These are phyloP conservation scores for Stichodactyla helianthus DNA, from an alignment of 64 coral and sea anemone genomes.

Conservation along the genomic window DNA sequence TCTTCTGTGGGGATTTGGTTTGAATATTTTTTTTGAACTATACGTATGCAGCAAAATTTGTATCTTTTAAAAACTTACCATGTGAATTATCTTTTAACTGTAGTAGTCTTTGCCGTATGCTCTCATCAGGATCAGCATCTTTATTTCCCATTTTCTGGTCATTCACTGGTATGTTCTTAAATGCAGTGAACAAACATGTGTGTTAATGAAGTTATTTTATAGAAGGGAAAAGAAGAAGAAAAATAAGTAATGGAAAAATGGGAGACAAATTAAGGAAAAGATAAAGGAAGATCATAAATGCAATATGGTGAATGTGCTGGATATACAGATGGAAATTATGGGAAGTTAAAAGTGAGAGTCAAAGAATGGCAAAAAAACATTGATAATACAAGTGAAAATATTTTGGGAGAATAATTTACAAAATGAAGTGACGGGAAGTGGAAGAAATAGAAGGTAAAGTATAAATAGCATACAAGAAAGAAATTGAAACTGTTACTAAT, in stretches of 20 bases:
- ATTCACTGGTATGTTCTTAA: constrained; percentile 18
- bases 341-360: background rate
- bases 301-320: no score
- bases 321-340: background rate
- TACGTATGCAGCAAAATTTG: background rate
- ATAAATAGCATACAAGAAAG: background rate
- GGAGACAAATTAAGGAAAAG: no score
- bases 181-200: no score
- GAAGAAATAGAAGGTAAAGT: background rate
- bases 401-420: background rate
- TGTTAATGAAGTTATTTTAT: no score
- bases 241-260: no score
- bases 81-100: constrained; percentile 46
- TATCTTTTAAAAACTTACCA: background rate
- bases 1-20: no score
- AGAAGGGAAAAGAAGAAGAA: no score
- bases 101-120: constrained; percentile 43
- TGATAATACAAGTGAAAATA: no score
- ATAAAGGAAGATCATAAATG: no score
- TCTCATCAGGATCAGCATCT: constrained; percentile 59
- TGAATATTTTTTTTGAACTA: background rate
- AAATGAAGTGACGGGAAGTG: background rate
- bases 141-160: background rate
- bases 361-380: no score
- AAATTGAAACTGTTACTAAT: background rate